Evolutionary conservation across 2,888 invertebrate genomes (phyloP), one percentile per base, ranked within the genome.

Genomic region (Halocaridina rubra): DNA sequence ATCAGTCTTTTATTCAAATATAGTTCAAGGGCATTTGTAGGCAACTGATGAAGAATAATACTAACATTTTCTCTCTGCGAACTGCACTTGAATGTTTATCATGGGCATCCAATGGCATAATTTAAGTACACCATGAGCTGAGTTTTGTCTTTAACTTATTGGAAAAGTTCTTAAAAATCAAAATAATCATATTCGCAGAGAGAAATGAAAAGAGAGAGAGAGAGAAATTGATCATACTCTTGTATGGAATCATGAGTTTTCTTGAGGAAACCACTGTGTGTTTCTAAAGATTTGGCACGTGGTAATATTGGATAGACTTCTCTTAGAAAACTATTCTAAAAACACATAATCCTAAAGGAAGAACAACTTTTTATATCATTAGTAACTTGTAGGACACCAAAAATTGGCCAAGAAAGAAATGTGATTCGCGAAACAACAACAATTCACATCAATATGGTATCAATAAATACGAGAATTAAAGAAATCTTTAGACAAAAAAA

Each of bases 241-340:
- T 61, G 27, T 13, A 27, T 77, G 13, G 22, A 77, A 59, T 64
- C 24, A 33, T n/a, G 53, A 77, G 64, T 64, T 30, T 53, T 77
- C 32, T 27, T 39, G 13, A 7, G 61, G 77, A 77, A 59, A 77
- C 57, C 79, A 80, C 30, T 29, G 71, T 71, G 79, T 80, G 79
- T 80, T 80, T 80, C 71, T 46, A 24, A 53, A 39, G 71, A 71
- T 77, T 78, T 80, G 79, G 79, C 79, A 80, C 79, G 71, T 80
- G 69, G 53, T 71, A 80, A 57, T 53, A 29, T 22, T 29, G 39
- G 22, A 67, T 79, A 80, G 71, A 80, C 79, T 69, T 80, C 71
- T 69, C 39, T 71, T 53, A n/a, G 69, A 46, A 69, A 80, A 33
- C 79, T 71, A 80, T 24, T 33, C 79, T 80, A 80, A 46, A 29